phyloP scores from a whole-genome alignment of 2,113 vertebrate genomes.

The Toxotes chatareus region DNA sequence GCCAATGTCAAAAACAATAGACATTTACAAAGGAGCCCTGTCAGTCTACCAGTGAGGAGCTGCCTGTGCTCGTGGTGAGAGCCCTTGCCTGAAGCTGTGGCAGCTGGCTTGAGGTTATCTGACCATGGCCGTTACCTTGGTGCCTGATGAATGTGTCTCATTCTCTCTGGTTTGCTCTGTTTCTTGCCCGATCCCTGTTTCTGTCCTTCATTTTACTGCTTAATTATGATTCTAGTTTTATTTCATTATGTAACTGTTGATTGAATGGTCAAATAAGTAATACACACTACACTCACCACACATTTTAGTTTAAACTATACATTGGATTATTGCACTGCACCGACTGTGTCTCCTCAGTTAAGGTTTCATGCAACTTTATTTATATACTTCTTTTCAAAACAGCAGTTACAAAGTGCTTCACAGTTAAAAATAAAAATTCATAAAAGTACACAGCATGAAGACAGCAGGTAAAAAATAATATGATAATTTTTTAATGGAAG shows the following conservation, averaged over 20 bases:
- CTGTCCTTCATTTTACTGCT: background rate
- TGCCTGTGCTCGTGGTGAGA: slow-evolving; percentile 8
- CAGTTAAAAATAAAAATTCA: too few relatives aligned
- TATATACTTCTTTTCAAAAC: too few relatives aligned
- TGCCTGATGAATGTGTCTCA: slow-evolving; percentile 48
- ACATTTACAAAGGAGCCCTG: slow-evolving; percentile 15
- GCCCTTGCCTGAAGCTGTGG: slow-evolving; percentile 42
- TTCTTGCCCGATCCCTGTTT: background rate
- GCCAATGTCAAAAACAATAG: slow-evolving; percentile 27
- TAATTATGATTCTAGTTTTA: background rate
- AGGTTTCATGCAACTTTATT: too few relatives aligned
- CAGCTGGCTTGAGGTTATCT: slow-evolving; percentile 59
- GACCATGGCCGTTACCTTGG: slow-evolving; percentile 22
- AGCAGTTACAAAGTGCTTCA: too few relatives aligned
- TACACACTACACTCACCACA: background rate
- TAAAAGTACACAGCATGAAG: too few relatives aligned
- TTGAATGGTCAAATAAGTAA: background rate
- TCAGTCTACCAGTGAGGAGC: slow-evolving; percentile 14
- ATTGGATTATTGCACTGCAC: too few relatives aligned
- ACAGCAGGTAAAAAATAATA: too few relatives aligned
- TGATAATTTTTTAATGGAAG: too few relatives aligned
- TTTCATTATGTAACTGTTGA: background rate
- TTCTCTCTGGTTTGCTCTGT: slow-evolving; percentile 1
- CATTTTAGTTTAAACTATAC: background rate
- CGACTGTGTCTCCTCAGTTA: too few relatives aligned